Percentiles rank a stretch among this genome's conserved stretches.
Evolutionary conservation across 2,113 vertebrate species (phyloP).

Genomic region (Urocolius indicus): DNA sequence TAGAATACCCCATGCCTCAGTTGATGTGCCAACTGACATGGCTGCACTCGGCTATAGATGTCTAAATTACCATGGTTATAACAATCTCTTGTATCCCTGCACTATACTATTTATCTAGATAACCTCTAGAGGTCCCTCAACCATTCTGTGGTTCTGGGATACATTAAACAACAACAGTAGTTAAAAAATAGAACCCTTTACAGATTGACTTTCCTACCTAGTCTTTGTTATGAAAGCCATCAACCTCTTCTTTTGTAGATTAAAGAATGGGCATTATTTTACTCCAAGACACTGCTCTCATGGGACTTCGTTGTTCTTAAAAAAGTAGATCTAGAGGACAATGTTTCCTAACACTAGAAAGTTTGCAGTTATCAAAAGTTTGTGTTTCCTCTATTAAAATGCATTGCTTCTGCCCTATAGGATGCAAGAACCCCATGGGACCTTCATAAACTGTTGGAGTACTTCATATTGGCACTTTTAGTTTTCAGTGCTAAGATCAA

Average conservation of each 20-base stretch:
- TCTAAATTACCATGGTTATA: neutral
- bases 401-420: neutral
- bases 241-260: neutral
- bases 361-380: neutral
- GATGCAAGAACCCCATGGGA: neutral
- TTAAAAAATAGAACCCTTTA: neutral
- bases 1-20: neutral
- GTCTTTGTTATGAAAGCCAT: neutral
- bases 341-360: neutral
- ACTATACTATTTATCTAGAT: neutral
- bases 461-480: neutral
- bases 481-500: neutral
- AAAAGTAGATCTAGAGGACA: neutral
- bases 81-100: neutral
- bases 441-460: neutral
- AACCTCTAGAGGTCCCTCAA: neutral
- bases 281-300: neutral
- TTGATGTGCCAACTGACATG: neutral
- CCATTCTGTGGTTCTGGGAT: neutral
- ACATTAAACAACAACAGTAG: neutral
- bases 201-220: neutral
- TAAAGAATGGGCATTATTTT: neutral
- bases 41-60: neutral
- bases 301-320: neutral
- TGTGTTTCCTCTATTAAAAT: neutral